phyloP scores from a whole-genome alignment of 2,113 vertebrate species.

The Gallinago undulata region DNA sequence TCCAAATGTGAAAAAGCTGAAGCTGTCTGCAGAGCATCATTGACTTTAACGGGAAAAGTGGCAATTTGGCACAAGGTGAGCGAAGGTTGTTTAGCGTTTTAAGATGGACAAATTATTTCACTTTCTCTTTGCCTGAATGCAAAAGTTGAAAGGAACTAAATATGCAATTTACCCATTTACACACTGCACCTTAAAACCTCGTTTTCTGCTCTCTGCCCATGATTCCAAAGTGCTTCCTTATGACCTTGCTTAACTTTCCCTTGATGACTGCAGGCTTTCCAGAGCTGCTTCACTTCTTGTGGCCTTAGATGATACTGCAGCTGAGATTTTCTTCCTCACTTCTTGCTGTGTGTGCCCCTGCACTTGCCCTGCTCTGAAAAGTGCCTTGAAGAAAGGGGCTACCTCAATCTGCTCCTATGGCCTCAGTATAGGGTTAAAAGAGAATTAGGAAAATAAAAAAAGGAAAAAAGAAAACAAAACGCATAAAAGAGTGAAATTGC shows the following conservation, averaged over 20 bases:
- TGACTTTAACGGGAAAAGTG: background rate
- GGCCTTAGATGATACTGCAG: background rate
- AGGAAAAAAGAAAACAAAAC: background rate
- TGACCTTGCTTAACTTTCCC: background rate
- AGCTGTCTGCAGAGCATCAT: background rate
- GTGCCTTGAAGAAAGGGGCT: background rate
- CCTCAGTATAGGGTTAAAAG: rapidly evolving
- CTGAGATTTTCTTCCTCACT: background rate
- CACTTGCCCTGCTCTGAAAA: background rate
- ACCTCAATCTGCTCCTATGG: background rate
- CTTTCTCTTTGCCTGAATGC: background rate
- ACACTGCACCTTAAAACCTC: background rate
- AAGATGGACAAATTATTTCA: background rate
- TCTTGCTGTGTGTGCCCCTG: background rate
- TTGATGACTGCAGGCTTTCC: background rate
- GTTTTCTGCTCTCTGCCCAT: background rate
- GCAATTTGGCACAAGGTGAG: background rate
- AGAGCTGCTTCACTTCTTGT: background rate
- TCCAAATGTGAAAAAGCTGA: background rate
- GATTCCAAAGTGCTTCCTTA: background rate
- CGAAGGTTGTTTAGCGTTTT: background rate
- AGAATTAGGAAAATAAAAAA: background rate
- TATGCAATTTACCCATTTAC: background rate
- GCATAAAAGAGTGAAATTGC: background rate
- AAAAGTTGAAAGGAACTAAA: background rate